Evolutionary conservation across 2,888 invertebrate genomes (phyloP).

Genomic region (Pseudoips prasinana): DNA sequence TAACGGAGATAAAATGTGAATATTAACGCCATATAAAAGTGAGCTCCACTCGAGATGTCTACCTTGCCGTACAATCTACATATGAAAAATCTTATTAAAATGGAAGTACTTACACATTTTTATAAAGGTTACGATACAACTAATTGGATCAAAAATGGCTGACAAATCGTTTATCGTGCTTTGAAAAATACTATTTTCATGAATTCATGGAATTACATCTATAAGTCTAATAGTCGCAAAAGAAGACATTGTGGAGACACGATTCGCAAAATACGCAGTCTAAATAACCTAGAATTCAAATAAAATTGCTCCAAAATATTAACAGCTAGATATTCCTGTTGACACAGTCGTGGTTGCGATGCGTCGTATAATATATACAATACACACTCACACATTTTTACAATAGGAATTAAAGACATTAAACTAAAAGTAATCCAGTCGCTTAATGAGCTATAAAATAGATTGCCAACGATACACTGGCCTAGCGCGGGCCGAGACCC

Average conservation of each 20-base stretch:
- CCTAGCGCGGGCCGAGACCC: slow-evolving; percentile 50
- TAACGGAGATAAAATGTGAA: slow-evolving; percentile 61
- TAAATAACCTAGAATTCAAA: slow-evolving; percentile 42
- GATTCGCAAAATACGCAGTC: slow-evolving; percentile 47
- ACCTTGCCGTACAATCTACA: slow-evolving; percentile 70
- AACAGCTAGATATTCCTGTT: slow-evolving; percentile 56
- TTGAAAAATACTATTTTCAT: slow-evolving; percentile 63
- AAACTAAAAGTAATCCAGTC: slow-evolving; percentile 78
- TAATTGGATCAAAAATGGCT: slow-evolving; percentile 78
- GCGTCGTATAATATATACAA: slow-evolving; percentile 72
- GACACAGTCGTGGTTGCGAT: slow-evolving; percentile 54
- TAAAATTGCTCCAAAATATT: slow-evolving; percentile 42
- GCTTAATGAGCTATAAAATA: slow-evolving; percentile 77
- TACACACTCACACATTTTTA: slow-evolving; percentile 78
- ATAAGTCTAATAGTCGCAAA: slow-evolving; percentile 65
- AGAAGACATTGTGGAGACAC: slow-evolving; percentile 65
- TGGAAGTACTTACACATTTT: slow-evolving; percentile 78
- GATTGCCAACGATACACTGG: slow-evolving; percentile 79
- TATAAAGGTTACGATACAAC: slow-evolving; percentile 60
- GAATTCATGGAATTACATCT: slow-evolving; percentile 60
- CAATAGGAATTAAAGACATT: slow-evolving; percentile 74
- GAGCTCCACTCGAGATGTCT: slow-evolving; percentile 63
- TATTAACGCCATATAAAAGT: slow-evolving; percentile 57
- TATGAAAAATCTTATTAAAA: slow-evolving; percentile 76
- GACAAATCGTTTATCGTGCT: slow-evolving; percentile 71